A percentile compares a stretch with the other conserved stretches of the same genome.
Conservation (phyloP, 2,113 vertebrate species). For the Cyprinodon variegatus region DNA sequence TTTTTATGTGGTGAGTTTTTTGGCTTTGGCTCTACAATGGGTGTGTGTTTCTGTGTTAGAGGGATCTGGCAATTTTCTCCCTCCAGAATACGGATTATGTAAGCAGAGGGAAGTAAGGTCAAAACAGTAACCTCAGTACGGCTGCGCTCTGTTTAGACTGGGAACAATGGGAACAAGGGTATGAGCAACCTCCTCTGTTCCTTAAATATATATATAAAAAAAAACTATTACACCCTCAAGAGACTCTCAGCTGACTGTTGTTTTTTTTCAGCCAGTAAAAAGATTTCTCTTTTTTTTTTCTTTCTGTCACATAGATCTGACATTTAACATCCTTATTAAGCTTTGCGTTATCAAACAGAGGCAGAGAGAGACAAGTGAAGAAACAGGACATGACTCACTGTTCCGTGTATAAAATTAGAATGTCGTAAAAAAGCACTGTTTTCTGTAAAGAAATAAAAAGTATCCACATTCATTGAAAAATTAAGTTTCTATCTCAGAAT, state of each 20-base stretch:
- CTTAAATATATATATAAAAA: constrained; percentile 12
- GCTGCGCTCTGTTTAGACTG: constrained; percentile 37
- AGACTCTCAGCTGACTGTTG: not conserved
- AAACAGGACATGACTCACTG: constrained; percentile 13
- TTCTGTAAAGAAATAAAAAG: too few relatives aligned
- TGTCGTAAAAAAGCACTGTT: too few relatives aligned
- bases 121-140: constrained; percentile 26
- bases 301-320: not conserved
- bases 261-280: not conserved
- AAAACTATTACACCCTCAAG: constrained; percentile 16
- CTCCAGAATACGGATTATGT: constrained; percentile 57
- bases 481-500: too few relatives aligned
- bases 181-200: constrained; percentile 10
- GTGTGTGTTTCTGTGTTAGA: constrained; percentile 18
- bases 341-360: constrained; percentile 16
- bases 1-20: constrained; percentile 40
- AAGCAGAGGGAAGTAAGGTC: constrained; percentile 49
- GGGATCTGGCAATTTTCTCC: constrained; percentile 55
- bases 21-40: constrained; percentile 29
- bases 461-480: too few relatives aligned
- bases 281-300: not conserved
- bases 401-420: too few relatives aligned
- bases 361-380: not conserved
- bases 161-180: constrained; percentile 55
- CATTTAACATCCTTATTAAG: constrained; percentile 19